Evolutionary conservation across 2,113 vertebrate species (phyloP).

Genomic region (Solea senegalensis): DNA sequence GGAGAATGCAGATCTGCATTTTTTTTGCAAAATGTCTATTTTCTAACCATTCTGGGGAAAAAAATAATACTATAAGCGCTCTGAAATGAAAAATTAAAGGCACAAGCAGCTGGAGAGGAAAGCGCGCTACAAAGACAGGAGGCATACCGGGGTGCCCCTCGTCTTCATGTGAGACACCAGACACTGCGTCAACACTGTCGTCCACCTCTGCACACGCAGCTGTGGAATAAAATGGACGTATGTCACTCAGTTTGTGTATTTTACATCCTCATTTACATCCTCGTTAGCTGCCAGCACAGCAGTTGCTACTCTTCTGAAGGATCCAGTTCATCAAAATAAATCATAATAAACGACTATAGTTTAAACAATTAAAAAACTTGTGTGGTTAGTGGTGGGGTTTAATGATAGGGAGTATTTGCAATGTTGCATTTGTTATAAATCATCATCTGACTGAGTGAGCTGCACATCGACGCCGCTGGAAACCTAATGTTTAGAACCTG

Average conservation of each 20-base stretch:
- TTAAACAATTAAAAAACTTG: too few species aligned
- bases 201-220: constrained; percentile 79
- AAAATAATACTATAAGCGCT: background rate
- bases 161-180: constrained; percentile 83
- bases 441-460: too few species aligned
- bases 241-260: background rate
- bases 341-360: too few species aligned
- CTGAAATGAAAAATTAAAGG: background rate
- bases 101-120: constrained; percentile 30
- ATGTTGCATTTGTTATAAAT: too few species aligned
- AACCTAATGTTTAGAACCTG: too few species aligned
- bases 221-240: constrained; percentile 69
- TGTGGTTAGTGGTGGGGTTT: too few species aligned
- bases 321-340: too few species aligned
- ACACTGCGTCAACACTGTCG: constrained; percentile 52
- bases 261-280: background rate
- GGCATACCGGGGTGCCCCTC: constrained; percentile 78
- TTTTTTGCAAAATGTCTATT: constrained; percentile 3
- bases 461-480: too few species aligned
- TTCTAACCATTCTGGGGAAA: background rate
- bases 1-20: background rate
- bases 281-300: background rate
- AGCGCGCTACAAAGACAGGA: background rate
- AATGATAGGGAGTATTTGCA: too few species aligned
- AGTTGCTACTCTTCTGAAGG: too few species aligned